Evolutionary conservation across 1,140 invertebrate species (phyloP).

Genomic region (Heliconius eleuchia): DNA sequence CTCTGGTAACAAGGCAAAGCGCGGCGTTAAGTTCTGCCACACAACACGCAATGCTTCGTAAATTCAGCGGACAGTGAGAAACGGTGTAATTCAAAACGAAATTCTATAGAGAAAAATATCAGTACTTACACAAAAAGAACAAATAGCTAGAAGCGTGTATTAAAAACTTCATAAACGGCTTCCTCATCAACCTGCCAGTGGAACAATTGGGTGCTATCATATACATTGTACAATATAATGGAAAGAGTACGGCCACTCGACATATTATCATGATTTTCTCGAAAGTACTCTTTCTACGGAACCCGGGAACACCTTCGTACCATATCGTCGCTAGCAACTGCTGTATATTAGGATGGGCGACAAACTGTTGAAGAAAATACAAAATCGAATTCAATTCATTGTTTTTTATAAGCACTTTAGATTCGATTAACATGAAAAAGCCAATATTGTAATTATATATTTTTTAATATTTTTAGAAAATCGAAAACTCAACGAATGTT

Average conservation of each 20-base stretch:
- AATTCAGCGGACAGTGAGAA: too few species aligned
- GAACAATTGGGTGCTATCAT: conserved; percentile 89
- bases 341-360: conserved; percentile 96
- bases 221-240: conserved; percentile 92
- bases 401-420: too few species aligned
- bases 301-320: conserved; percentile 95
- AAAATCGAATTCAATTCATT: too few species aligned
- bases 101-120: not conserved
- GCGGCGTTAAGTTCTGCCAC: too few species aligned
- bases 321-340: conserved; percentile 95
- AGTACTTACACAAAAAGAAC: conserved; percentile 91
- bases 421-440: too few species aligned
- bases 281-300: conserved; percentile 87
- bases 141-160: conserved; percentile 95
- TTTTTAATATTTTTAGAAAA: too few species aligned
- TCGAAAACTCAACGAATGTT: too few species aligned
- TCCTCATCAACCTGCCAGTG: conserved; percentile 90
- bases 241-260: conserved; percentile 90
- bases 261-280: conserved; percentile 87
- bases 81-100: too few species aligned
- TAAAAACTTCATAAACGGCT: conserved; percentile 97
- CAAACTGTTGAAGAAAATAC: conserved; percentile 84
- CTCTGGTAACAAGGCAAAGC: too few species aligned
- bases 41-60: too few species aligned
- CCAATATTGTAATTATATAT: too few species aligned